These are phyloP conservation scores for Upupa epops DNA, from an alignment of 2,113 vertebrate genomes.

Conservation along the genomic window DNA sequence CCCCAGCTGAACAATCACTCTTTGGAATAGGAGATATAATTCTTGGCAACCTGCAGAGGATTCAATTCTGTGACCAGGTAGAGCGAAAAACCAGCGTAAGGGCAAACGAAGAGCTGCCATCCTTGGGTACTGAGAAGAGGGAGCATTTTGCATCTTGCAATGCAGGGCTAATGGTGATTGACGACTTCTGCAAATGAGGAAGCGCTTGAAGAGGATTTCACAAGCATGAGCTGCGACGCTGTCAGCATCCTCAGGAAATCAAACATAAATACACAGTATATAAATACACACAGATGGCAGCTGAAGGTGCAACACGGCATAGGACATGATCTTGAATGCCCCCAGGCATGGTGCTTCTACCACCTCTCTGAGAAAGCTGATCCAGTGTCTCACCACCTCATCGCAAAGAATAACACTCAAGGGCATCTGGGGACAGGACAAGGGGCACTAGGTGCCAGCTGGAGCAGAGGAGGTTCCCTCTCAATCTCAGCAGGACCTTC, in stretches of 20 bases:
- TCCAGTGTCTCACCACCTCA: no score
- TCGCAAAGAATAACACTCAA: no score
- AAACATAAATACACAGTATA: neutral
- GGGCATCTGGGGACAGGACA: no score
- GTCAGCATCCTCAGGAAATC: neutral
- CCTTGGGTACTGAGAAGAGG: fast-evolving
- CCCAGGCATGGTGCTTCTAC: no score
- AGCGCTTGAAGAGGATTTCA: neutral
- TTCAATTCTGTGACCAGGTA: neutral
- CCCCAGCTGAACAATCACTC: neutral
- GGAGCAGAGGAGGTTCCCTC: no score
- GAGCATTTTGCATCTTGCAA: neutral
- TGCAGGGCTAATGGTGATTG: neutral
- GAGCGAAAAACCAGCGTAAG: neutral
- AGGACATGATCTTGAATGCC: no score
- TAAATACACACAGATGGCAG: neutral
- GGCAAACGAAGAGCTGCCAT: neutral
- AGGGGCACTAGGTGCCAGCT: no score
- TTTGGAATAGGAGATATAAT: neutral
- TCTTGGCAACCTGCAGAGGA: neutral
- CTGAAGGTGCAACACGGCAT: neutral
- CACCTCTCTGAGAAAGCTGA: no score
- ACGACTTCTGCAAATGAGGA: neutral
- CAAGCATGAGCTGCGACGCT: fast-evolving
- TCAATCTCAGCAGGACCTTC: no score